Evolutionary conservation across 2,113 vertebrate genomes (phyloP), one percentile per base, ranked within the genome.

Genomic region (Pluvialis apricaria): DNA sequence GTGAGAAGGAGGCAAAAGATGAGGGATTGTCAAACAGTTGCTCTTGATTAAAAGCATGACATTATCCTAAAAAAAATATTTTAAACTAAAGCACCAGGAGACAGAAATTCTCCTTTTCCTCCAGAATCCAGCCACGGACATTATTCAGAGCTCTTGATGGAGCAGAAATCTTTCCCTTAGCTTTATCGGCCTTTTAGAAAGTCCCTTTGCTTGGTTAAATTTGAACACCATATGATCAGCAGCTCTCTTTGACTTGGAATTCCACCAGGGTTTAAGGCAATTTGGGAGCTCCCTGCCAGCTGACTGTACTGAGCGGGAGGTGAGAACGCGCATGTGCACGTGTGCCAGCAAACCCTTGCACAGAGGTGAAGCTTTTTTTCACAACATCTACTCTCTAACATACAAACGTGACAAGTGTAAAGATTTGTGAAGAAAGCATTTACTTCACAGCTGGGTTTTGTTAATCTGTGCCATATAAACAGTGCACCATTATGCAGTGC

Each of bases 41-140:
- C 34, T 82, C 25, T 82, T 82, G 29, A 79, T 76, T 64, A 38
- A 65, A 93, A 76, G 49, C 24, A 52, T 76, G 57, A 9, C 3
- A 14, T 55, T 65, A 17, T 51, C 45, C 44, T 38, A 42, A 65
- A 54, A 79, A 52, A 49, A 6, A 4, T 4, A 32, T 3, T 54
- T 44, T 54, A 32, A 76, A 44, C 21, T 44, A 29, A 88, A 70
- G 10, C 10, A 51, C 10, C 14, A 24, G 24, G 51, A 88, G 65
- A 12, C 2, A 51, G 36, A 88, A 81, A 51, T 86, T 92, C 19
- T 10, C 14, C 11, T 71, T 72, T 77, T 52, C 11, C 26, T 55
- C 21, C 52, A 84, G 26, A 73, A 58, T 2, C 2, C 15, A 57
- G 32, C 4, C 45, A 60, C 0, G 1, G 34, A 32, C 13, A 69